Conservation (phyloP, 2,888 invertebrate species). For the Amblyjoppa proteus region DNA sequence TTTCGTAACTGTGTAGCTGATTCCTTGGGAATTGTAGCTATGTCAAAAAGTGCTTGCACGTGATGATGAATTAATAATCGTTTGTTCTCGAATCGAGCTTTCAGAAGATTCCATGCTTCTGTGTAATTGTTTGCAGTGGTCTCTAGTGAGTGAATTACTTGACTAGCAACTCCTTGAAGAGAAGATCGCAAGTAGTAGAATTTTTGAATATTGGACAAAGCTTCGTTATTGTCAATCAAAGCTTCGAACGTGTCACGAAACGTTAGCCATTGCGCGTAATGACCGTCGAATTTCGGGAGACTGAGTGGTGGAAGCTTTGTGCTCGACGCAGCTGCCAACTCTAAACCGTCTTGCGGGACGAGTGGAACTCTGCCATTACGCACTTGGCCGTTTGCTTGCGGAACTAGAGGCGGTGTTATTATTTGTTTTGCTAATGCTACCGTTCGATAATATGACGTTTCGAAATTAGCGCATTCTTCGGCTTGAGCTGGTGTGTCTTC, state of each 20-base stretch:
- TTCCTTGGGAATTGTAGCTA: conserved; percentile 47
- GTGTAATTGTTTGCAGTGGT: conserved; percentile 62
- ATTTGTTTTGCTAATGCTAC: conserved; percentile 15
- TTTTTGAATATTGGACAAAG: conserved; percentile 65
- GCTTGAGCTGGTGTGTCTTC: conserved; percentile 7
- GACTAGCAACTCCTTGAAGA: conserved; percentile 61
- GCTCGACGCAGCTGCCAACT: conserved; percentile 12
- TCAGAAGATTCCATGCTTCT: conserved; percentile 61
- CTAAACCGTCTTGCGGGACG: neutral
- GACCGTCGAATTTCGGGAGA: conserved; percentile 66
- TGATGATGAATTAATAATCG: conserved; percentile 60
- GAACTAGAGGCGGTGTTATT: conserved; percentile 6
- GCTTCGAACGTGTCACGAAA: conserved; percentile 66
- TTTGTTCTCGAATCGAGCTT: conserved; percentile 64
- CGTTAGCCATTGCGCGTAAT: conserved; percentile 61
- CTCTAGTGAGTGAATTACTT: conserved; percentile 63
- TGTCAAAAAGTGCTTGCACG: conserved; percentile 57
- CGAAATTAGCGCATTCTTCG: conserved; percentile 13
- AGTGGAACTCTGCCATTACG: neutral
- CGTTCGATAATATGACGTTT: conserved; percentile 24
- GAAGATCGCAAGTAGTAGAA: conserved; percentile 67
- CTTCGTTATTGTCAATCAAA: conserved; percentile 58
- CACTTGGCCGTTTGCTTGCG: neutral
- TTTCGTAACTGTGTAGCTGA: conserved; percentile 43
- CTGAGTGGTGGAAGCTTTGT: conserved; percentile 54